These are phyloP conservation scores for Polypedilum pembai DNA, from an alignment of 1,140 invertebrate genomes.

Conservation along the genomic window DNA sequence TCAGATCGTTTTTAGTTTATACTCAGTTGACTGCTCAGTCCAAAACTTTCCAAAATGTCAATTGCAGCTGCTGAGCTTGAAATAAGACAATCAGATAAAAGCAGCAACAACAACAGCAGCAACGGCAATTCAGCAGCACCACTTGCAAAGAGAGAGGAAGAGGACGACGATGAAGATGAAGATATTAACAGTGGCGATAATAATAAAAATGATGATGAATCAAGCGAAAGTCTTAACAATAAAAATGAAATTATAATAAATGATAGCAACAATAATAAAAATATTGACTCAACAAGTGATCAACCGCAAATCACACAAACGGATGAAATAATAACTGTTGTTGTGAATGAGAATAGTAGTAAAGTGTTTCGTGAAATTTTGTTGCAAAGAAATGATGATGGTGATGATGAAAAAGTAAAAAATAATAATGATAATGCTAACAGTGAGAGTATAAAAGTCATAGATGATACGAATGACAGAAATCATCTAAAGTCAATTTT, in stretches of 20 bases:
- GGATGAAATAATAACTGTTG: conserved; percentile 24
- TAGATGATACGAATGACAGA: neutral
- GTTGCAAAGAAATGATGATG: neutral
- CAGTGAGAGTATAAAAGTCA: neutral
- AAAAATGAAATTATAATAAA: conserved; percentile 11
- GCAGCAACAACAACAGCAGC: neutral
- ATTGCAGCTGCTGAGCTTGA: neutral
- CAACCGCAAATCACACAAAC: conserved; percentile 22
- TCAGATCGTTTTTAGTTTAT: neutral
- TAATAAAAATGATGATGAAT: neutral
- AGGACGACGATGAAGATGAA: conserved; percentile 11
- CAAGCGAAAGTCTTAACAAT: neutral
- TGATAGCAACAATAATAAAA: conserved; percentile 10
- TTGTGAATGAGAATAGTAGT: neutral
- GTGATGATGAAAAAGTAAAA: neutral
- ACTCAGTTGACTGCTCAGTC: neutral
- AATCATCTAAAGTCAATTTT: conserved; percentile 2
- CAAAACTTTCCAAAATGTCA: neutral
- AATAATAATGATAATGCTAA: neutral
- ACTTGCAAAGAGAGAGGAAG: conserved; percentile 4
- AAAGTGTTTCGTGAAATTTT: neutral
- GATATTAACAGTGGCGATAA: neutral
- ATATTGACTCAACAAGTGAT: neutral
- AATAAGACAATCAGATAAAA: neutral
- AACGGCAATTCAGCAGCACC: neutral